phyloP scores from a whole-genome alignment of 2,888 invertebrate genomes.

The Tipula vernalis region DNA sequence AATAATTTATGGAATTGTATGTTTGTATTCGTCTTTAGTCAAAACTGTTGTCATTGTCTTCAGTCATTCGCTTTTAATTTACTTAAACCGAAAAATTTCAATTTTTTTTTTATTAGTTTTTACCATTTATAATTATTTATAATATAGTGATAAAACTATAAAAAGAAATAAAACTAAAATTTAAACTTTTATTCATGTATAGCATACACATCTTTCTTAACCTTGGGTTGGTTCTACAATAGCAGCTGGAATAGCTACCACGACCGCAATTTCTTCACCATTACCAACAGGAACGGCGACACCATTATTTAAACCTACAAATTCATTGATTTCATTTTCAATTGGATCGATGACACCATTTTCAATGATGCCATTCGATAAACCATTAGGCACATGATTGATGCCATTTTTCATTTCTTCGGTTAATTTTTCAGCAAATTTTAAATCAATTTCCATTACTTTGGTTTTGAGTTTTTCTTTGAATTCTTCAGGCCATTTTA shows the following conservation, averaged over 20 bases:
- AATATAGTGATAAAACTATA: not conserved
- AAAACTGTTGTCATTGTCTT: not conserved
- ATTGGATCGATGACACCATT: constrained; percentile 15
- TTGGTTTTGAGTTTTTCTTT: constrained; percentile 55
- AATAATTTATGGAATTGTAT: not conserved
- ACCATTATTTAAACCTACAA: constrained; percentile 15
- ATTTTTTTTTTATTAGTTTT: not conserved
- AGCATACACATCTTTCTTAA: not conserved
- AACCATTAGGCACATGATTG: not conserved
- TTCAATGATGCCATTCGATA: not conserved
- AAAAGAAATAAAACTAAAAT: not conserved
- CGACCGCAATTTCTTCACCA: constrained; percentile 5
- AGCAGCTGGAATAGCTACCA: constrained; percentile 13
- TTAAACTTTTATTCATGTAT: not conserved
- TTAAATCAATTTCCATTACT: constrained; percentile 56
- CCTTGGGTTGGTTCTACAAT: not conserved
- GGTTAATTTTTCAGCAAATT: constrained; percentile 45
- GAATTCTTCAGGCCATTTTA: constrained; percentile 62
- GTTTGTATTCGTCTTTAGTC: not conserved
- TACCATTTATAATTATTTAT: not conserved
- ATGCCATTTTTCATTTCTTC: not conserved
- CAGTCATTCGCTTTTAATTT: not conserved
- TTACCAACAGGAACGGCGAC: constrained; percentile 16
- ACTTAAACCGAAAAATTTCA: not conserved
- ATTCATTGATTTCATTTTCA: constrained; percentile 6